A percentile compares a stretch with the other conserved stretches of the same genome.
These are phyloP conservation scores for Babylonia areolata DNA, from an alignment of 1,140 invertebrate species.

Conservation along the genomic window DNA sequence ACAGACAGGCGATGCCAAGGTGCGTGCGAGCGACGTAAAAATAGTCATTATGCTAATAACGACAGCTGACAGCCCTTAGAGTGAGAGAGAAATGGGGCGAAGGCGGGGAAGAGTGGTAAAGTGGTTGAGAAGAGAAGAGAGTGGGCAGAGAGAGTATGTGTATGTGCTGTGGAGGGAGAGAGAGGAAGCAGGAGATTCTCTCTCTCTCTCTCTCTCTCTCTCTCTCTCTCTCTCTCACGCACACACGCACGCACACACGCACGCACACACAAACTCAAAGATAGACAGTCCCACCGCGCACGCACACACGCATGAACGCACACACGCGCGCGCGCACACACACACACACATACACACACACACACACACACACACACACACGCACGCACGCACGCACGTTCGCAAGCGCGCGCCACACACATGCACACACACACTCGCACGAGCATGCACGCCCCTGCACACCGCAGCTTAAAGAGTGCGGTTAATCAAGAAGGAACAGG, in stretches of 20 bases:
- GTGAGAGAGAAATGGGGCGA: neutral
- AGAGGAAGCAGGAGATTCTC: too few species aligned
- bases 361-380: too few species aligned
- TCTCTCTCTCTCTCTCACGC: neutral
- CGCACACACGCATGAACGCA: neutral
- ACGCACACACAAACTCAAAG: neutral
- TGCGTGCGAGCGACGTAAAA: neutral
- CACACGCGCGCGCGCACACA: neutral
- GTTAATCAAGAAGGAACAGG: too few species aligned
- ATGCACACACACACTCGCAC: too few species aligned
- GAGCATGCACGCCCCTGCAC: too few species aligned
- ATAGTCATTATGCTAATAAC: slow-evolving; percentile 1
- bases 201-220: too few species aligned
- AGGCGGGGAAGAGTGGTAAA: neutral
- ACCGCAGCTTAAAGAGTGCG: too few species aligned
- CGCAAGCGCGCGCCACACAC: too few species aligned
- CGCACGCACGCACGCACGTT: too few species aligned
- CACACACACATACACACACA: too few species aligned
- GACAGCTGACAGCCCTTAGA: neutral
- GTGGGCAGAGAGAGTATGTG: too few species aligned
- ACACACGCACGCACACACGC: neutral
- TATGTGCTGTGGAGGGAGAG: too few species aligned
- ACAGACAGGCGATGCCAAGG: neutral
- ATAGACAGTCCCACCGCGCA: neutral
- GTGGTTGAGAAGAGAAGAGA: neutral